Conservation (phyloP, 2,888 invertebrate species). For the Acronicta alni region DNA sequence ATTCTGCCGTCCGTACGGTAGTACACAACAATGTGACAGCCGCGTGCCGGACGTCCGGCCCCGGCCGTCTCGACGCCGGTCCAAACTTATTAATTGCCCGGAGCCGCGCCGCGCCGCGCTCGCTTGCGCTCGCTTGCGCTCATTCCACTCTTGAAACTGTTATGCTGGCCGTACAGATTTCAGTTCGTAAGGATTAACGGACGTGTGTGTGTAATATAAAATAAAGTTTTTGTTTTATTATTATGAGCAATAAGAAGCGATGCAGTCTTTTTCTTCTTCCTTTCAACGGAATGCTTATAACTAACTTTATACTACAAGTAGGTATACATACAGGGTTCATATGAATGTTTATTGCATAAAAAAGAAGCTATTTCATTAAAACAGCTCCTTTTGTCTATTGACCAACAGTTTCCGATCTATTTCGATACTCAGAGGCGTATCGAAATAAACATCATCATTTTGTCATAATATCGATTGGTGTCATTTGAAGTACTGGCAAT, state of each 20-base stretch:
- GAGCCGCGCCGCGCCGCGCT: constrained; percentile 68
- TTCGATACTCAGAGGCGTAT: too few relatives aligned
- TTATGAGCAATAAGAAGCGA: too few relatives aligned
- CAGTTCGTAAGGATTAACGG: constrained; percentile 38
- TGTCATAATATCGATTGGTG: too few relatives aligned
- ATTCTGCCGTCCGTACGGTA: constrained; percentile 61
- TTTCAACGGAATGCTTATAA: too few relatives aligned
- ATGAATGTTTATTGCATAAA: too few relatives aligned
- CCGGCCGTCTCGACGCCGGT: constrained; percentile 65
- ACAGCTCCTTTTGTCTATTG: too few relatives aligned
- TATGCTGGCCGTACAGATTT: constrained; percentile 44
- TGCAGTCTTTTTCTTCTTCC: too few relatives aligned
- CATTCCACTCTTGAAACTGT: constrained; percentile 59
- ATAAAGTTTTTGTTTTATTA: constrained; percentile 2
- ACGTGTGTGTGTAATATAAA: constrained; percentile 12
- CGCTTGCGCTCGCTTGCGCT: constrained; percentile 70
- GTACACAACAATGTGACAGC: constrained; percentile 67
- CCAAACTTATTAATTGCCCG: constrained; percentile 86
- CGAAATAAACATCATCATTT: too few relatives aligned
- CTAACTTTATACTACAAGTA: too few relatives aligned
- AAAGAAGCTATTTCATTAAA: background rate
- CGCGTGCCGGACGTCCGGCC: constrained; percentile 79
- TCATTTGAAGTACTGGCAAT: background rate
- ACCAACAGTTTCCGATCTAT: too few relatives aligned
- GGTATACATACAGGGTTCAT: too few relatives aligned